Percentiles rank a stretch among this genome's conserved stretches.
These are phyloP conservation scores for Ichneumoninae sp. DNA, from an alignment of 2,888 invertebrate genomes.

Conservation along the genomic window DNA sequence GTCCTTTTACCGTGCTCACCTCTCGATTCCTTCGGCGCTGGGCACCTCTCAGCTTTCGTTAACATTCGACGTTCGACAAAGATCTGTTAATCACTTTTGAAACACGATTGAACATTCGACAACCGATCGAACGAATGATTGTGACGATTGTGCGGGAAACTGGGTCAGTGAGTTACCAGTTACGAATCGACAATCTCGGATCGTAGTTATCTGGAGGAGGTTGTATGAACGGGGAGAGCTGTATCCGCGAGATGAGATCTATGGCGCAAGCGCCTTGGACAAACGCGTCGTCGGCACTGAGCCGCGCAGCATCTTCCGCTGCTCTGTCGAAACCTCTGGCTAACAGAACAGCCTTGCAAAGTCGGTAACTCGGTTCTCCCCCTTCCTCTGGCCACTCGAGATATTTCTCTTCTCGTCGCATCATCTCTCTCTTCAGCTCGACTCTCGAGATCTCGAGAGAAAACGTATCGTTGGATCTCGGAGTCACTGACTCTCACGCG, in stretches of 20 bases:
- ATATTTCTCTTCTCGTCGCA: constrained; percentile 37
- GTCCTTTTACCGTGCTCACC: constrained; percentile 14
- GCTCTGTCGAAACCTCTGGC: constrained; percentile 46
- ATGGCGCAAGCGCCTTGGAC: constrained; percentile 68
- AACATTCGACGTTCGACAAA: constrained; percentile 3
- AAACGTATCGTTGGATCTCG: constrained; percentile 26
- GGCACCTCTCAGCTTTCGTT: constrained; percentile 2
- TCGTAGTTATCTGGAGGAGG: neutral
- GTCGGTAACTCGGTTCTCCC: constrained; percentile 45
- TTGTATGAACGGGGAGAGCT: neutral
- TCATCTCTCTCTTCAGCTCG: constrained; percentile 22
- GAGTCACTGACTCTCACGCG: constrained; percentile 40
- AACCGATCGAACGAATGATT: neutral
- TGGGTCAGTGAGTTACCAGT: constrained; percentile 1
- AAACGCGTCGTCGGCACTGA: constrained; percentile 73
- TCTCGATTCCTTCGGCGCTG: constrained; percentile 39
- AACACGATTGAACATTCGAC: neutral
- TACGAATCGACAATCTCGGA: neutral
- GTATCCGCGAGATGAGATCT: constrained; percentile 40
- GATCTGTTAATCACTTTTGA: constrained; percentile 18
- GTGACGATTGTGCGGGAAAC: neutral
- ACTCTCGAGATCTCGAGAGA: constrained; percentile 40
- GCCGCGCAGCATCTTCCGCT: constrained; percentile 48
- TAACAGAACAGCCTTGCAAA: constrained; percentile 47
- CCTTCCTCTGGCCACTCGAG: constrained; percentile 57